phyloP scores from a whole-genome alignment of 2,888 invertebrate genomes.

The Ligdia adustata region DNA sequence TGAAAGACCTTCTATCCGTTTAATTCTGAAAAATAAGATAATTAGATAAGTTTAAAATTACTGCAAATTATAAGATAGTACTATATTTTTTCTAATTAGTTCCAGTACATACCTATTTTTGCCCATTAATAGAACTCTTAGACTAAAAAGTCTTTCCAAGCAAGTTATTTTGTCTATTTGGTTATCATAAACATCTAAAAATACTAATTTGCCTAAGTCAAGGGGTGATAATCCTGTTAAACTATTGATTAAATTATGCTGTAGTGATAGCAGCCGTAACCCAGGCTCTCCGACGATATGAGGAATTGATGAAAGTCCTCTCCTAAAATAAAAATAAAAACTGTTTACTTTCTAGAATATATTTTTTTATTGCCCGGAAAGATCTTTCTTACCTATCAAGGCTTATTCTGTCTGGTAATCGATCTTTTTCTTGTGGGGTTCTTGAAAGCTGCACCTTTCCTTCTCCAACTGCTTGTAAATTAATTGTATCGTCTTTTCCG shows the following conservation, averaged over 20 bases:
- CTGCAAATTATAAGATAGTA: too few species aligned
- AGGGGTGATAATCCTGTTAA: constrained; percentile 85
- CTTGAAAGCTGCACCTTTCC: constrained; percentile 88
- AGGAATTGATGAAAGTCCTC: constrained; percentile 93
- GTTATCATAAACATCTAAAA: constrained; percentile 97
- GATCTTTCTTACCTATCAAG: constrained; percentile 87
- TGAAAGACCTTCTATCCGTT: constrained; percentile 90
- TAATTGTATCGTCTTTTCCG: constrained; percentile 65
- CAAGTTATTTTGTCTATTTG: constrained; percentile 94
- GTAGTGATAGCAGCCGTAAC: constrained; percentile 93
- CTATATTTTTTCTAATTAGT: background rate
- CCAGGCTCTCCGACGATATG: constrained; percentile 92
- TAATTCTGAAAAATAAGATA: constrained; percentile 85
- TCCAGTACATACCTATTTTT: constrained; percentile 90
- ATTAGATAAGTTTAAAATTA: background rate
- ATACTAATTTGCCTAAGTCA: constrained; percentile 90
- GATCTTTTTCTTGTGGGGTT: constrained; percentile 90
- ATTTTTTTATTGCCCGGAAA: background rate
- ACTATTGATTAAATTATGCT: constrained; percentile 94
- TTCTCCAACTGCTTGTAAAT: constrained; percentile 85
- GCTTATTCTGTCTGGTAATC: constrained; percentile 94
- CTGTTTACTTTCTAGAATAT: background rate
- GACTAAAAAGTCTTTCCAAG: constrained; percentile 89
- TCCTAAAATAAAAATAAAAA: constrained; percentile 66
- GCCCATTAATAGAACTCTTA: constrained; percentile 94